Evolutionary conservation across 2,888 invertebrate species (phyloP), one percentile per base, ranked within the genome.

Genomic region (Apoderus coryli): DNA sequence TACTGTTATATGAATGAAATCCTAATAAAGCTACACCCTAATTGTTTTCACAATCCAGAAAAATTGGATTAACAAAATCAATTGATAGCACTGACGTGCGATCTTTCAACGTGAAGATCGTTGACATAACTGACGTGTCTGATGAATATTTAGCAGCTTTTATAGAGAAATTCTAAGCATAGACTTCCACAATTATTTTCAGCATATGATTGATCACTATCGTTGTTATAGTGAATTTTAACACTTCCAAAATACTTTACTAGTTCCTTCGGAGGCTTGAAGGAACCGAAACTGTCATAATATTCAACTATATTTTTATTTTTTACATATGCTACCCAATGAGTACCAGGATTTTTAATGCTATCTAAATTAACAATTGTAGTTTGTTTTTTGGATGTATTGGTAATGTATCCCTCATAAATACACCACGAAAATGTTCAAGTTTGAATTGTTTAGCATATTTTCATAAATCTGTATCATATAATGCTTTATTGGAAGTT

Each of bases 1-100:
- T 27, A 14, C 25, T 27, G 23, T 29, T 32, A 16, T 15, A 33
- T n/a, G 33, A 25, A 12, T 31, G 25, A 10, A 19, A 33, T 26
- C 33, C 26, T n/a, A 31, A 14, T 10, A 33, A 16, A 33, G 33
- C 33, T 14, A 33, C 16, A 16, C 25, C 24, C 10, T 33, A 33
- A 10, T 33, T 22, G 9, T 12, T 14, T 16, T 30, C 26, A 10
- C 13, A 9, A n/a, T 31, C 26, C 14, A 33, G 12, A n/a, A n/a
- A 6, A n/a, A 29, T 22, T 9, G 29, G 29, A 19, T 16, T 25
- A 9, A 13, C 16, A 22, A 33, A 33, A 30, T 33, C 13, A 10
- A 31, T 31, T n/a, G 25, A 33, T 11, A 33, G 4, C n/a, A 16
- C 22, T 15, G 22, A 25, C 6, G 25, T 24, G 19, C 26, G 33